phyloP scores from a whole-genome alignment of 2,888 invertebrate genomes.

The Trisateles emortualis region DNA sequence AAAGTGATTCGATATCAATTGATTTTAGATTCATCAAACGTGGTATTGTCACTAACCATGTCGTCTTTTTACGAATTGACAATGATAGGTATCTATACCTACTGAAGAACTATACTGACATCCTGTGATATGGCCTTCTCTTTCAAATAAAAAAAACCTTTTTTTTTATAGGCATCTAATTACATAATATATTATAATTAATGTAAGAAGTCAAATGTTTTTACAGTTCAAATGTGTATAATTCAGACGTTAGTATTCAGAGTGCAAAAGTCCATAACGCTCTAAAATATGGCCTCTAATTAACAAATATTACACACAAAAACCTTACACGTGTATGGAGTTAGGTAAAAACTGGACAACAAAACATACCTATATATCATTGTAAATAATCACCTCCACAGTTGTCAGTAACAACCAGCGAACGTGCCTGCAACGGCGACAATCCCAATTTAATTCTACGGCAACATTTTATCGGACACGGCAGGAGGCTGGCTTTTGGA shows the following conservation, averaged over 20 bases:
- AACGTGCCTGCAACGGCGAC: slow-evolving; percentile 14
- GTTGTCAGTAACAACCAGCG: slow-evolving; percentile 26
- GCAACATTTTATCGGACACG: slow-evolving; percentile 36
- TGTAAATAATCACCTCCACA: slow-evolving; percentile 18
- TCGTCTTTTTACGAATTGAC: no score
- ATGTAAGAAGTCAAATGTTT: no score
- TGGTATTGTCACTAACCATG: no score
- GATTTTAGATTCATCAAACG: no score
- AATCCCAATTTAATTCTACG: slow-evolving; percentile 35
- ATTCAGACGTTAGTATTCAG: background rate
- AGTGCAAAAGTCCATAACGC: background rate
- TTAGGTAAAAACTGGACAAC: slow-evolving; percentile 12
- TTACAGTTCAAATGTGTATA: no score
- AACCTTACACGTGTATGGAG: background rate
- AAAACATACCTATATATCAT: slow-evolving; percentile 11
- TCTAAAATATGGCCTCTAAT: background rate
- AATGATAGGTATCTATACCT: no score
- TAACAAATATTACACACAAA: background rate
- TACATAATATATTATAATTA: no score
- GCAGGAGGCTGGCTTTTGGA: background rate
- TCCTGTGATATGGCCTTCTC: no score
- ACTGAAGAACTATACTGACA: no score
- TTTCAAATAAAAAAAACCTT: no score
- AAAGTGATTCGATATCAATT: no score
- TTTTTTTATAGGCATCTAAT: no score